Conservation (phyloP, 2,888 invertebrate genomes). For the Drosophila paramelanica region DNA sequence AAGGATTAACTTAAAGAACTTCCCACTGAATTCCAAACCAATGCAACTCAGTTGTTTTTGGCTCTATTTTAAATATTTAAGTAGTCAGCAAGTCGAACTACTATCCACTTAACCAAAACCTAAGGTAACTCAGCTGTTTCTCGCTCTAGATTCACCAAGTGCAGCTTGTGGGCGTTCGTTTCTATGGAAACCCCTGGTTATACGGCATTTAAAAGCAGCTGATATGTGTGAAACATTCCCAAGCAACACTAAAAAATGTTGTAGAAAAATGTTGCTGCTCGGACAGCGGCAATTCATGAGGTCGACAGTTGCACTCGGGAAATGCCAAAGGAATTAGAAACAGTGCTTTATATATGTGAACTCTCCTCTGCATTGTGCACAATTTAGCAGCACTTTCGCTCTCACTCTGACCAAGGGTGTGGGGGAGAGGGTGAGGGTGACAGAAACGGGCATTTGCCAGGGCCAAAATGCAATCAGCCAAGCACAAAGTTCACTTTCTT, state of each 20-base stretch:
- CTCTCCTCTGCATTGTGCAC: conserved; percentile 10
- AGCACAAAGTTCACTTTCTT: conserved; percentile 74
- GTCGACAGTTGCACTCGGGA: conserved; percentile 38
- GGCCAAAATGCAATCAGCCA: conserved; percentile 68
- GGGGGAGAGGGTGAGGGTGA: conserved; percentile 2
- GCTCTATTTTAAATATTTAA: neutral
- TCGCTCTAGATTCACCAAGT: neutral
- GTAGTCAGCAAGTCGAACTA: neutral
- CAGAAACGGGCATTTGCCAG: conserved; percentile 34
- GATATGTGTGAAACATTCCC: conserved; percentile 4
- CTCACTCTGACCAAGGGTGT: conserved; percentile 32
- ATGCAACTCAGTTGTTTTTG: neutral
- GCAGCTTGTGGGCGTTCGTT: neutral
- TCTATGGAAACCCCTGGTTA: conserved; percentile 8
- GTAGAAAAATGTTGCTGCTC: neutral
- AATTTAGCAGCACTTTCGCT: conserved; percentile 56
- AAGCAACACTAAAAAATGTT: neutral
- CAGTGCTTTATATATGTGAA: conserved; percentile 40
- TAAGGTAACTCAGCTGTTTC: conserved; percentile 2
- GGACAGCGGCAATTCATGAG: conserved; percentile 22
- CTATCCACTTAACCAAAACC: neutral
- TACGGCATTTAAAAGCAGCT: conserved; percentile 12
- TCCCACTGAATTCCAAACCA: neutral
- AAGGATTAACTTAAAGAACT: too few species aligned
- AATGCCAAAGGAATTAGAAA: conserved; percentile 11